Evolutionary conservation across 2,797 vertebrate species (phyloP).

Genomic region (Glyptemys insculpta): DNA sequence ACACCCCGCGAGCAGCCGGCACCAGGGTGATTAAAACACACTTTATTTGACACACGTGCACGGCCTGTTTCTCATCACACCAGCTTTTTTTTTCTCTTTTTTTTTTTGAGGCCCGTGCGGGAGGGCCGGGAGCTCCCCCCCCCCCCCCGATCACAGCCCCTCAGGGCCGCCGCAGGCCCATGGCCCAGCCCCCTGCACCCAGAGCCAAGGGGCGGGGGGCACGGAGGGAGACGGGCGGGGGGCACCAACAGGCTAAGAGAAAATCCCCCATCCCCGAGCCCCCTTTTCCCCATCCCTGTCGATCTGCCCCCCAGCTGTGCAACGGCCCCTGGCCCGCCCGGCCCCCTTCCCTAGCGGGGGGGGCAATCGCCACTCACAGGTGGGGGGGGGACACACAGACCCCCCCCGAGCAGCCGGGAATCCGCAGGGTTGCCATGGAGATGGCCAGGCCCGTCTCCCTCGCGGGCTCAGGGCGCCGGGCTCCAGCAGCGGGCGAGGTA

Average conservation of each 20-base stretch:
- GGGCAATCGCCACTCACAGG: slow-evolving; percentile 4
- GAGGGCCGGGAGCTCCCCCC: background rate
- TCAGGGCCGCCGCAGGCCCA: background rate
- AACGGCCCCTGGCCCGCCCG: no score
- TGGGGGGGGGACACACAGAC: background rate
- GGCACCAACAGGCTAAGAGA: background rate
- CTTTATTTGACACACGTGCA: slow-evolving; percentile 13
- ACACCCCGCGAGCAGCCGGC: background rate
- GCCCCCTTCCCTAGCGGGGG: background rate
- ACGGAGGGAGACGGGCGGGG: no score
- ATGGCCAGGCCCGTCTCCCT: no score
- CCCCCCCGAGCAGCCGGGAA: background rate
- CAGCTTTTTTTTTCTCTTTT: background rate
- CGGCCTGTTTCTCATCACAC: background rate
- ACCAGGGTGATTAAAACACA: background rate
- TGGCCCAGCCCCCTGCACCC: background rate
- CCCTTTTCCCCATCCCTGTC: no score
- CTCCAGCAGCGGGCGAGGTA: slow-evolving; percentile 4
- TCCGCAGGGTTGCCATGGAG: no score
- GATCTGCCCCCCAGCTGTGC: no score
- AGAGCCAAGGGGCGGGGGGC: background rate
- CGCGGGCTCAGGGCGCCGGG: background rate
- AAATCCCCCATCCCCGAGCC: no score
- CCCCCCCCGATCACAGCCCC: background rate
- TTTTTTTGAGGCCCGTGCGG: background rate